phyloP scores from a whole-genome alignment of 2,113 vertebrate genomes.

The Corvus hawaiiensis region DNA sequence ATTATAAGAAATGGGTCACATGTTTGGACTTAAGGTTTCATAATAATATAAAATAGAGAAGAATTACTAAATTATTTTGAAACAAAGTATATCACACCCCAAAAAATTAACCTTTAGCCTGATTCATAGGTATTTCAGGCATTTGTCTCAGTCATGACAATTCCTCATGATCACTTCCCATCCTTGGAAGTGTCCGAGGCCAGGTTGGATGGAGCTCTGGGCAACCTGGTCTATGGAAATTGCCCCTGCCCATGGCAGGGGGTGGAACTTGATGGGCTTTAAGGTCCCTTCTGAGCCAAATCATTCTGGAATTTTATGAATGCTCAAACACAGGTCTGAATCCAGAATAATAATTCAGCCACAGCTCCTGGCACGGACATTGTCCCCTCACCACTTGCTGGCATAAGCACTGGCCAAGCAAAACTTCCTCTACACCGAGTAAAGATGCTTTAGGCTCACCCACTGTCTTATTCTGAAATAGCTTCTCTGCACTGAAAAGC shows the following conservation, averaged over 20 bases:
- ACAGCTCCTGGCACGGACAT: fast-evolving
- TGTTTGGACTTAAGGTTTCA: background rate
- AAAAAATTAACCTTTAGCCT: background rate
- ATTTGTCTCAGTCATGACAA: background rate
- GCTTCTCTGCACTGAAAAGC: fast-evolving
- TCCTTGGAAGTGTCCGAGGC: background rate
- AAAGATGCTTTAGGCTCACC: background rate
- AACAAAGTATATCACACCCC: background rate
- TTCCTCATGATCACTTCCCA: background rate
- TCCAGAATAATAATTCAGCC: background rate
- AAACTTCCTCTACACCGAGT: background rate
- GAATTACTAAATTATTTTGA: background rate
- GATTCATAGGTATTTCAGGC: background rate
- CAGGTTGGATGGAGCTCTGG: background rate
- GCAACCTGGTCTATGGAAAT: too few relatives aligned
- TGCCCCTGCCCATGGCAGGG: fast-evolving
- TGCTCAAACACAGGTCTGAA: fast-evolving
- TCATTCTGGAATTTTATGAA: background rate
- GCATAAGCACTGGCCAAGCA: background rate
- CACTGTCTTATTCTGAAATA: background rate
- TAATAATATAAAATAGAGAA: background rate
- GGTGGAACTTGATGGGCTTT: background rate
- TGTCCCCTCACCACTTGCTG: background rate
- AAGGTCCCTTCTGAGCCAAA: background rate
- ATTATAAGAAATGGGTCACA: background rate